Base-by-base conservation (phyloP, 2,797 vertebrate species). In the Xiphorhynchus erythropygius region DNA sequence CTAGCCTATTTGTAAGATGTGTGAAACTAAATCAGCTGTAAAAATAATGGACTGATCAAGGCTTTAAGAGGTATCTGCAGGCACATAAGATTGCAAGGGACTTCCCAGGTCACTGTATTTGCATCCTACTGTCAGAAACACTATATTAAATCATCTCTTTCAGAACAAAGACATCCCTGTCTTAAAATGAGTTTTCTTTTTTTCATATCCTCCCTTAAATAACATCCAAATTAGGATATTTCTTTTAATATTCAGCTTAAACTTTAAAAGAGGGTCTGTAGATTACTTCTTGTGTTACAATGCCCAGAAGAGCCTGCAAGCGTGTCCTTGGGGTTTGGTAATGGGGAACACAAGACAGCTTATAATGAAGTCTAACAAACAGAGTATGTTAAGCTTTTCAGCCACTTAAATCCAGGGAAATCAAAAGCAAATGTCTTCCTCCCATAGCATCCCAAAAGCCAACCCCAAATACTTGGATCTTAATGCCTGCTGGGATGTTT, bases 391-490 rank as follows among this genome's bases (percentile, higher is more conserved):
- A 89, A 91, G 95, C 75, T 93, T 93, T 73, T 82, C 78, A 94
- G 89, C 69, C 86, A 93, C 63, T 90, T 89, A 94, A 96, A 93
- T 76, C 46, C 65, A 93, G 5, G 57, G 95, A 95, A 96, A 97
- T 96, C 41, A 94, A 93, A 97, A 97, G 86, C 83, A 95, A 96
- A 96, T 95, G 94, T 95, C 89, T 79, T 91, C 64, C 71, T 91
- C 56, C 49, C 78, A 87, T 8, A 96, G 55, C 87, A 92, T 78
- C 92, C 77, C 84, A 94, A 84, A 95, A 28, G 12, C 42, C 78
- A 93, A 59, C 46, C 47, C 69, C 69, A 93, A 93, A 90, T 82
- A 71, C 80, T 89, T 81, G 92, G 89, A 90, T 91, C 55, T 69
- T 52, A 80, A 64, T 55, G 86, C 50, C 89, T 80, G 41, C 57